Conservation (phyloP, 2,113 vertebrate species). For the Pelvicachromis taeniatus region DNA sequence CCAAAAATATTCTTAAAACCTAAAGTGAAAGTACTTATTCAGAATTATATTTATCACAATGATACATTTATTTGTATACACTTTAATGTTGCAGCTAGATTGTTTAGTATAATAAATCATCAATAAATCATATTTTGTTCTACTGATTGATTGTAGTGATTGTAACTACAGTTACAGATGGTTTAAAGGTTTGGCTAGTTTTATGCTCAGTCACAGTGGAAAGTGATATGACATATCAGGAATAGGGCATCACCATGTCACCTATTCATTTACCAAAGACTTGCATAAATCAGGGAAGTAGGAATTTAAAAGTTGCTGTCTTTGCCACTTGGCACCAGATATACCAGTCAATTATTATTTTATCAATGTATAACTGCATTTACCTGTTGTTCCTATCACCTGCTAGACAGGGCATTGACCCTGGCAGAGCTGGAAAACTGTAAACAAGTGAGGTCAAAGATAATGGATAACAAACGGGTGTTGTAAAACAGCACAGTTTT, state of each 20-base stretch:
- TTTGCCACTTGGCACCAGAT: neutral
- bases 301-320: neutral
- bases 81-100: neutral
- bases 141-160: too few species aligned
- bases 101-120: neutral
- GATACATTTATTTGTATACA: neutral
- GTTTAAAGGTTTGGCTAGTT: too few species aligned
- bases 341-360: neutral
- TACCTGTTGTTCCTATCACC: neutral
- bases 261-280: too few species aligned
- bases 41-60: neutral
- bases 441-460: neutral
- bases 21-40: too few species aligned
- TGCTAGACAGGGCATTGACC: neutral
- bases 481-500: rapidly evolving
- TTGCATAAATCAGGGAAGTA: neutral
- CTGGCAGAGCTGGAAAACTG: neutral
- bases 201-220: too few species aligned
- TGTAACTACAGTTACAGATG: too few species aligned
- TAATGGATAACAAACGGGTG: neutral
- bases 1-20: neutral
- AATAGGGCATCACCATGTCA: too few species aligned
- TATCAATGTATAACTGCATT: neutral
- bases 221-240: too few species aligned
- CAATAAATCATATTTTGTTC: neutral